phyloP scores from a whole-genome alignment of 1,140 invertebrate genomes.

The Belonocnema kinseyi region DNA sequence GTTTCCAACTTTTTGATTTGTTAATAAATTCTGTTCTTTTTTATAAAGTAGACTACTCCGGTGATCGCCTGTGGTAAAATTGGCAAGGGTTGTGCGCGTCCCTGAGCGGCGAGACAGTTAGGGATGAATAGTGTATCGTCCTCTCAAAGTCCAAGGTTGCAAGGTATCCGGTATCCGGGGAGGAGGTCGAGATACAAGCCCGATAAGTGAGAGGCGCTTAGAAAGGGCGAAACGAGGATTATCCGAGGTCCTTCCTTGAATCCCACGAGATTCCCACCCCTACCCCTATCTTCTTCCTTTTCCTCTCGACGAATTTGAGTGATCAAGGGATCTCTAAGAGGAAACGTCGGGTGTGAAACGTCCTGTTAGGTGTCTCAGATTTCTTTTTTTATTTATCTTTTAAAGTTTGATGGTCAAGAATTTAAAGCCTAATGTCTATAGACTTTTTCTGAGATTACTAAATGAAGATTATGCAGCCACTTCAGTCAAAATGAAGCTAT shows the following conservation, averaged over 20 bases:
- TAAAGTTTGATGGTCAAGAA: too few relatives aligned
- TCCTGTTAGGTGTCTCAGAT: too few relatives aligned
- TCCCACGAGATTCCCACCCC: conserved; percentile 30
- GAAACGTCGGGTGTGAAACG: too few relatives aligned
- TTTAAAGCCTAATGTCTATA: too few relatives aligned
- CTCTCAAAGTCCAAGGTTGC: conserved; percentile 24
- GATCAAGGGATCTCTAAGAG: too few relatives aligned
- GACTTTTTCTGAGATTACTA: too few relatives aligned
- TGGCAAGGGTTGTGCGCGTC: neutral
- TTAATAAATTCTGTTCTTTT: neutral
- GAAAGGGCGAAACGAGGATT: conserved; percentile 57
- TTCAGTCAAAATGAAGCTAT: too few relatives aligned
- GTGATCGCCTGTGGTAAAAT: neutral
- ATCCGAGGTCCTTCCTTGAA: conserved; percentile 52
- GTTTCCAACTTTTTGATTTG: neutral
- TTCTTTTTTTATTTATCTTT: too few relatives aligned
- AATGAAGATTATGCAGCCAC: too few relatives aligned
- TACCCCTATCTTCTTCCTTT: neutral
- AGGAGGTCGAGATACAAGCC: conserved; percentile 52
- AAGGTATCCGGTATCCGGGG: conserved; percentile 42
- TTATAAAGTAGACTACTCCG: neutral
- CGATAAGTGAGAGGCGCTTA: conserved; percentile 63
- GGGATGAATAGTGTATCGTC: conserved; percentile 26
- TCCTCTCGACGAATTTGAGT: neutral
- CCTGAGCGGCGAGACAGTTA: neutral